phyloP scores from a whole-genome alignment of 2,113 vertebrate species.

The Platysternon megacephalum region DNA sequence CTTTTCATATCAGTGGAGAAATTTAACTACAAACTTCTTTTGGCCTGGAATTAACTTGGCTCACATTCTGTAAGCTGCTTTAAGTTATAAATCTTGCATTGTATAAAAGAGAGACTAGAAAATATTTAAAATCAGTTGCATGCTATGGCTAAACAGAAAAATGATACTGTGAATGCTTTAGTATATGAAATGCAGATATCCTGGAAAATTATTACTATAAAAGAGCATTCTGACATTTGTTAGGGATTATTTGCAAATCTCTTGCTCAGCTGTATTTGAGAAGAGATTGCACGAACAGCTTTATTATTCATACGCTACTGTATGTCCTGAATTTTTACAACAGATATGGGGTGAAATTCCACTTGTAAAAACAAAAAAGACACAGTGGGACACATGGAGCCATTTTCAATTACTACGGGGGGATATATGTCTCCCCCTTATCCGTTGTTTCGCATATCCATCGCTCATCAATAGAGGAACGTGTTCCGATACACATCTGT shows the following conservation, averaged over 20 bases:
- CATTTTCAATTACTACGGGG: no score
- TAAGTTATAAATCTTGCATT: background rate
- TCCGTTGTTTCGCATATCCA: no score
- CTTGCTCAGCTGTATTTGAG: slow-evolving; percentile 32
- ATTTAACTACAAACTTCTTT: background rate
- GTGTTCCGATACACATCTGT: no score
- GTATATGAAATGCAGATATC: background rate
- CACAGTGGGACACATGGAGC: background rate
- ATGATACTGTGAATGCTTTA: background rate
- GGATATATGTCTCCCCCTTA: no score
- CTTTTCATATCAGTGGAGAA: background rate
- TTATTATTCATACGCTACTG: background rate
- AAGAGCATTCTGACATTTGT: background rate
- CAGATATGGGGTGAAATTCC: background rate
- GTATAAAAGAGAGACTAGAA: background rate
- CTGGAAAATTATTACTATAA: background rate
- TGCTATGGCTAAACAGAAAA: background rate
- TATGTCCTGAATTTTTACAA: background rate
- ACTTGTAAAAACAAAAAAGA: background rate
- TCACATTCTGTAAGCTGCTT: background rate
- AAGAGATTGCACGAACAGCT: background rate
- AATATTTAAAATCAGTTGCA: background rate
- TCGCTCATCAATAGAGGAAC: no score
- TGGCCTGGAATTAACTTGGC: background rate
- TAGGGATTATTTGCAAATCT: background rate